Conservation (phyloP, 2,888 invertebrate species). For the Metopia argyrocephala region DNA sequence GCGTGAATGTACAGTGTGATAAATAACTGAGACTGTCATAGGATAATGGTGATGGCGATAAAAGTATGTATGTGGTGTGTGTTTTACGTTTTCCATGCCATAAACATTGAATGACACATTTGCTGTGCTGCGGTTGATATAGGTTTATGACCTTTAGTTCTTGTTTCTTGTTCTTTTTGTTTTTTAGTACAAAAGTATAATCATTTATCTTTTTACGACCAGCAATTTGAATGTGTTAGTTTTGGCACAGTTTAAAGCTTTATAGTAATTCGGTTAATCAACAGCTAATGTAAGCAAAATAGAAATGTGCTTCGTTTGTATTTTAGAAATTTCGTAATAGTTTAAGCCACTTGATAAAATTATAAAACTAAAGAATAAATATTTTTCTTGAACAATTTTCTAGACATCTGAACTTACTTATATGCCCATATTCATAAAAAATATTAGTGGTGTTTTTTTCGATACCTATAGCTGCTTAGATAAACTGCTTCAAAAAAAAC, state of each 20-base stretch:
- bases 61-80: neutral
- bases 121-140: constrained; percentile 37
- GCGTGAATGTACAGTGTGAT: neutral
- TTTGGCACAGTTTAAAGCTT: constrained; percentile 48
- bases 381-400: too few relatives aligned
- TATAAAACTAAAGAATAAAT: too few relatives aligned
- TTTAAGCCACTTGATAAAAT: too few relatives aligned
- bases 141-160: constrained; percentile 48
- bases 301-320: neutral
- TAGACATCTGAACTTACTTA: too few relatives aligned
- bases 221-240: constrained; percentile 52
- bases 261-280: neutral
- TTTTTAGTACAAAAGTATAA: constrained; percentile 18
- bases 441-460: too few relatives aligned
- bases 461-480: too few relatives aligned
- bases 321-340: too few relatives aligned
- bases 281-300: neutral
- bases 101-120: constrained; percentile 42
- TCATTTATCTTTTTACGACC: constrained; percentile 54
- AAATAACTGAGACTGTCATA: neutral
- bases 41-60: neutral
- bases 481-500: too few relatives aligned
- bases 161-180: too few relatives aligned
- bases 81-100: neutral
- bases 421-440: too few relatives aligned